Evolutionary conservation across 2,113 vertebrate genomes (phyloP).

Genomic region (Cyphomyrus discorhynchus): DNA sequence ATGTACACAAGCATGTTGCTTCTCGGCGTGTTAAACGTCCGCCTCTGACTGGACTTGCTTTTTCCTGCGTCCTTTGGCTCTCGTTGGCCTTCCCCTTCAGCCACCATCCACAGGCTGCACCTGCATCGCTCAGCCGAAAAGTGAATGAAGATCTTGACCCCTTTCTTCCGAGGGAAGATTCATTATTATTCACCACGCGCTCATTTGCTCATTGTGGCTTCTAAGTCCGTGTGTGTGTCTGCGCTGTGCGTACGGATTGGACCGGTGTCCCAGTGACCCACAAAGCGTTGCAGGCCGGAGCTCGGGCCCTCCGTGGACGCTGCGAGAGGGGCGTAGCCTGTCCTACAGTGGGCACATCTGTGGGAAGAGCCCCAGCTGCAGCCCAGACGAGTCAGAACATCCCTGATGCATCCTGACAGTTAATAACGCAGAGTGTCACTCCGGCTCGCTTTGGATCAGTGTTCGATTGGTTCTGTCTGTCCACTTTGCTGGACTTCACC

Average conservation of each 20-base stretch:
- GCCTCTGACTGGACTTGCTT: neutral
- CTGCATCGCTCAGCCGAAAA: neutral
- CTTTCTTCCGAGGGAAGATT: neutral
- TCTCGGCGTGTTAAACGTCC: neutral
- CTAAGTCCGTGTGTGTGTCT: neutral
- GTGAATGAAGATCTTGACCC: neutral
- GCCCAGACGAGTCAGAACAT: neutral
- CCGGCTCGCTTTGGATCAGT: neutral
- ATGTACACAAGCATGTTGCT: neutral
- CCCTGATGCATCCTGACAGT: neutral
- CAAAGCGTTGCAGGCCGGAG: neutral
- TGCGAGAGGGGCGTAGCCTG: neutral
- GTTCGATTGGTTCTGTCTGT: neutral
- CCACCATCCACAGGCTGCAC: neutral
- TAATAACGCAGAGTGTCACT: neutral
- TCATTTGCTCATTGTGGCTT: slow-evolving; percentile 27
- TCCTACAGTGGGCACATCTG: neutral
- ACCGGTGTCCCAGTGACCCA: neutral
- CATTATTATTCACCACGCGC: slow-evolving; percentile 7
- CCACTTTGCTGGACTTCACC: neutral
- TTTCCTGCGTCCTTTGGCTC: neutral
- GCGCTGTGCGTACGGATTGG: neutral
- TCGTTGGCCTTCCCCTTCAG: neutral
- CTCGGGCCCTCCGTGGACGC: neutral
- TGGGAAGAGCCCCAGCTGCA: neutral